Conservation (phyloP, 2,888 invertebrate species). For the Clunio marinus region DNA sequence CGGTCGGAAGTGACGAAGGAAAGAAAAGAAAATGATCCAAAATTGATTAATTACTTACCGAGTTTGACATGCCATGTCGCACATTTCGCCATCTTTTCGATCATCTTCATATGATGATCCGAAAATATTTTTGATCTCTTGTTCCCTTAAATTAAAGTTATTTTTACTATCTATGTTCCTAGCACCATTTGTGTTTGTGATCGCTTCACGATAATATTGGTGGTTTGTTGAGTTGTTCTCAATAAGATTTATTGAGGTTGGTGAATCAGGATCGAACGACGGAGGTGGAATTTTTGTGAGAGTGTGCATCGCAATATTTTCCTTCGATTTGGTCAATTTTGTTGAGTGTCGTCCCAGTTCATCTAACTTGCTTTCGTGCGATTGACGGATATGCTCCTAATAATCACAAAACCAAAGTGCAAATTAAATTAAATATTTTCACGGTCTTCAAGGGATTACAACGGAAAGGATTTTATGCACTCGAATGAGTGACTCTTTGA, state of each 20-base stretch:
- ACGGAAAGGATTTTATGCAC: background rate
- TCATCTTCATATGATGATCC: slow-evolving; percentile 42
- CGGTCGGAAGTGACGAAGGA: background rate
- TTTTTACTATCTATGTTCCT: slow-evolving; percentile 39
- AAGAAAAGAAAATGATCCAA: background rate
- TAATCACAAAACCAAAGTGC: slow-evolving; percentile 40
- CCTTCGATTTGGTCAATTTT: slow-evolving; percentile 48
- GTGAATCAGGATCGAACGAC: slow-evolving; percentile 33
- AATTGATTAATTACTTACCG: slow-evolving; percentile 61
- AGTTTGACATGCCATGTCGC: slow-evolving; percentile 77
- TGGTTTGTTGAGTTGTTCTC: slow-evolving; percentile 25
- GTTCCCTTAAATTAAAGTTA: slow-evolving; percentile 35
- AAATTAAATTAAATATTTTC: background rate
- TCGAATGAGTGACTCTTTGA: background rate
- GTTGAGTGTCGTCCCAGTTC: slow-evolving; percentile 56
- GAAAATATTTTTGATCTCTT: slow-evolving; percentile 28
- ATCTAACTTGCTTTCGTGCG: slow-evolving; percentile 73
- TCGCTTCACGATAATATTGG: slow-evolving; percentile 22
- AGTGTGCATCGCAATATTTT: slow-evolving; percentile 47
- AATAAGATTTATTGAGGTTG: slow-evolving; percentile 23
- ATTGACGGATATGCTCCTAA: slow-evolving; percentile 71
- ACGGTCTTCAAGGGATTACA: background rate
- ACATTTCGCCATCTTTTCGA: slow-evolving; percentile 55
- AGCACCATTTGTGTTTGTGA: slow-evolving; percentile 37
- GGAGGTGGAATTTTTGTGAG: slow-evolving; percentile 40